Evolutionary conservation across 1,140 invertebrate genomes (phyloP).

Genomic region (Bombus confusus): DNA sequence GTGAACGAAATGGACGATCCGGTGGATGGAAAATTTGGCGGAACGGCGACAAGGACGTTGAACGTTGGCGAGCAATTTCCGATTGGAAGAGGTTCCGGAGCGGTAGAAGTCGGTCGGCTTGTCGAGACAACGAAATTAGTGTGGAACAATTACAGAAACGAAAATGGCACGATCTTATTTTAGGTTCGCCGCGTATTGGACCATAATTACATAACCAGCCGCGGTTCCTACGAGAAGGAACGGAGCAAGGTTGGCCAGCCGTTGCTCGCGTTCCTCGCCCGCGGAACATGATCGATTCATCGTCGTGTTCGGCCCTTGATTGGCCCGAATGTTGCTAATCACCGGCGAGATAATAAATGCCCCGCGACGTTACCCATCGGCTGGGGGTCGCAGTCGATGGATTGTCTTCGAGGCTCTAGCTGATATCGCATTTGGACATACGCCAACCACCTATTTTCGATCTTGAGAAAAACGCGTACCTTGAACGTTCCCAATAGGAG

Average conservation of each 20-base stretch:
- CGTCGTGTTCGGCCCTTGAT: background rate
- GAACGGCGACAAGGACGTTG: too few species aligned
- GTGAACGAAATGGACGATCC: background rate
- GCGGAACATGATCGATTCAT: constrained; percentile 7
- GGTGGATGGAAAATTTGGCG: background rate
- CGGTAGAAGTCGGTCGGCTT: background rate
- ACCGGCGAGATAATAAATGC: constrained; percentile 39
- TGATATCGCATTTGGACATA: constrained; percentile 62
- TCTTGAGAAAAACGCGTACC: constrained; percentile 57
- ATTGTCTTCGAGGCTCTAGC: constrained; percentile 58
- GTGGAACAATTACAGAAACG: constrained; percentile 25
- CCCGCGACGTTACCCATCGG: constrained; percentile 1
- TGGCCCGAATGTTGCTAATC: background rate
- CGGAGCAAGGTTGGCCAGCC: constrained; percentile 1
- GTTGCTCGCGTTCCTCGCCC: too few species aligned
- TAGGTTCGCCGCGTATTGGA: constrained; percentile 25
- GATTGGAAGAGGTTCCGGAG: background rate
- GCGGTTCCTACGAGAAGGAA: constrained; percentile 4
- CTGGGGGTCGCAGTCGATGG: constrained; percentile 31
- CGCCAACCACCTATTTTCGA: constrained; percentile 63
- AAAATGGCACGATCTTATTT: constrained; percentile 32
- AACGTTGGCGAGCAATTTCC: constrained; percentile 10
- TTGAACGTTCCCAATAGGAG: constrained; percentile 62
- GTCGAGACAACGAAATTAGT: constrained; percentile 21
- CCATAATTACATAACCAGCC: constrained; percentile 33